Base-by-base conservation (phyloP, 92 coral and sea anemone genomes). In the Palythoa grandis region DNA sequence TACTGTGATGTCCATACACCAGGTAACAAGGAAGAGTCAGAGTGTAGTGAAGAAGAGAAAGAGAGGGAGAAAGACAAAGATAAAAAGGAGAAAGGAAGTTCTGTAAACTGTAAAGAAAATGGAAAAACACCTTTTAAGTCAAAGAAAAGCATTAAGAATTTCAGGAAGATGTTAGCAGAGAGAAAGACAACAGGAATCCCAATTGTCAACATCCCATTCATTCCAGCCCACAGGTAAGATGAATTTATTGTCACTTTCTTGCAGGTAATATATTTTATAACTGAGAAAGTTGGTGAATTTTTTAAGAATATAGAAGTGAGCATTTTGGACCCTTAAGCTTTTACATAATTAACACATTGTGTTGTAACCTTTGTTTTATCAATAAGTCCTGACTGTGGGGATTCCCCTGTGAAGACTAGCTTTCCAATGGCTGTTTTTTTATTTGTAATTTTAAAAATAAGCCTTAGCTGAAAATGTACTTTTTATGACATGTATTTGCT, bases 141-240 rank as follows among this genome's bases (percentile, higher is more conserved):
- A 61, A 95, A 93, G 83, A 87, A 93, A 52, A 92, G 98, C 72
- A 91, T 97, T 74, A 93, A 95, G 78, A 95, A 93, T 56, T 95
- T 97, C 61, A 87, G 99, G 53, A 97, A 97, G 90, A 92, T 94
- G 72, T 84, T 97, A 78, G 93, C 99, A 3, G 99, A 97, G 87
- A 97, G 95, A 89, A 95, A 97, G 76, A 95, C 99, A 39, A 93
- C 95, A 70, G 96, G 91, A 63, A 96, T 97, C 29, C 99, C 99
- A 9, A 96, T 97, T 74, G 99, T 97, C 24, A 97, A 97, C 84
- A 97, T 97, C 86, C 99, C 99, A 60, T 97, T 97, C 79, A 95
- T 97, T 72, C 99, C 99, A 40, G 98, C 99, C 35, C 99, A 97
- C 91, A 90, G 99, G 99, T 97, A 76, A 86, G 95, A 52, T 22